Evolutionary conservation across 2,888 invertebrate genomes (phyloP).

Genomic region (Lottia gigantea): DNA sequence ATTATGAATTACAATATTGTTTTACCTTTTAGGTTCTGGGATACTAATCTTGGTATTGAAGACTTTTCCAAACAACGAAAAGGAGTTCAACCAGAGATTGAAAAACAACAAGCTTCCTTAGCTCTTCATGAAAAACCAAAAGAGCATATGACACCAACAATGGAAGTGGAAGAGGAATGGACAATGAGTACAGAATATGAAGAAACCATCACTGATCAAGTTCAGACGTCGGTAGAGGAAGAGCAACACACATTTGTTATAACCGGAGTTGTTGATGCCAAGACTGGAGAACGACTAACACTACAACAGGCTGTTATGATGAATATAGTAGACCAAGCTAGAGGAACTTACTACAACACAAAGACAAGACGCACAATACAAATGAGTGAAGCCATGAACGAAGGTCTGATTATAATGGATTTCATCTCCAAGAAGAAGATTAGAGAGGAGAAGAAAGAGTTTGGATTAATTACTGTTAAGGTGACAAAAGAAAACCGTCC

Average conservation of each 20-base stretch:
- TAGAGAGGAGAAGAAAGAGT: conserved; percentile 61
- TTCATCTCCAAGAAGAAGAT: conserved; percentile 54
- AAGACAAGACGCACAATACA: conserved; percentile 47
- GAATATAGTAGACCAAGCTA: conserved; percentile 55
- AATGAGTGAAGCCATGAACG: conserved; percentile 62
- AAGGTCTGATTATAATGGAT: conserved; percentile 57
- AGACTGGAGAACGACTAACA: conserved; percentile 35
- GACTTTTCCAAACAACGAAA: conserved; percentile 19
- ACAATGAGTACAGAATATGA: conserved; percentile 31
- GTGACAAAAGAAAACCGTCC: conserved; percentile 56
- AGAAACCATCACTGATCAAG: conserved; percentile 45
- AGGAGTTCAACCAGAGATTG: conserved; percentile 16
- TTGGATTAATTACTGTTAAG: conserved; percentile 65
- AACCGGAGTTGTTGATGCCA: conserved; percentile 50
- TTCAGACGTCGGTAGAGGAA: conserved; percentile 56
- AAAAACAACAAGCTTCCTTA: conserved; percentile 33
- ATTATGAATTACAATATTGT: too few relatives aligned
- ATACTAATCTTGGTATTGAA: conserved; percentile 45
- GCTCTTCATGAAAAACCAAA: conserved; percentile 51
- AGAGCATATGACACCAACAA: conserved; percentile 32
- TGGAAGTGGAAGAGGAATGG: conserved; percentile 22
- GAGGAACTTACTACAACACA: conserved; percentile 49
- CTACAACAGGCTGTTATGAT: conserved; percentile 57
- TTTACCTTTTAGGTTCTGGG: conserved; percentile 51
- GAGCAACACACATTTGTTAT: conserved; percentile 61